Conservation (phyloP, 2,797 vertebrate genomes). For the Kryptopterus vitreolus region DNA sequence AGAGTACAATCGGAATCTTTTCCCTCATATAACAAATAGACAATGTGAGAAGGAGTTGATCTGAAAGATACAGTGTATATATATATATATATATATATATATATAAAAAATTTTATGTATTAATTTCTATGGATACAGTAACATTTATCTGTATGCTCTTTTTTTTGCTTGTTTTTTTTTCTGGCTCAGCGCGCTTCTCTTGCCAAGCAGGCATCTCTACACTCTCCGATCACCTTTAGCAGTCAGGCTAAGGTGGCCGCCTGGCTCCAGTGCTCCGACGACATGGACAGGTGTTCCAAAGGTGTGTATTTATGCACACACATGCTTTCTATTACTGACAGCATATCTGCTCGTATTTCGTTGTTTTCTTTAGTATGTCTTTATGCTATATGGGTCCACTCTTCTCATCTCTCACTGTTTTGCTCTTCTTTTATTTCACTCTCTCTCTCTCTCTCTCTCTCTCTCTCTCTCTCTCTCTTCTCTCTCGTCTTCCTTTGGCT, state of each 20-base stretch:
- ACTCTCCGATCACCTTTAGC: conserved; percentile 78
- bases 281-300: conserved; percentile 95
- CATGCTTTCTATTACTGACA: not conserved
- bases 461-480: not conserved
- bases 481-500: not conserved
- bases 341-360: not conserved
- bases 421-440: not conserved
- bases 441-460: not conserved
- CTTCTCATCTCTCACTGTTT: not conserved
- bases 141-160: conserved; percentile 10
- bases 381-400: not conserved
- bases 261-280: conserved; percentile 92
- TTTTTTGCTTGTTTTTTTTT: conserved; percentile 36
- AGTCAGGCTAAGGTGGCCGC: conserved; percentile 85
- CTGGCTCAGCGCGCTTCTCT: conserved; percentile 43
- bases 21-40: not conserved
- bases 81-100: no score
- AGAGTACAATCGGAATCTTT: not conserved
- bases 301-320: conserved; percentile 69
- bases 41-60: not conserved
- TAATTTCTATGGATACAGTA: not conserved
- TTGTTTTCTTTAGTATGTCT: not conserved
- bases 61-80: not conserved
- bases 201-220: conserved; percentile 70
- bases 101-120: no score